Evolutionary conservation across 2,797 vertebrate genomes (phyloP), one percentile per base, ranked within the genome.

Genomic region (Tenualosa ilisha): DNA sequence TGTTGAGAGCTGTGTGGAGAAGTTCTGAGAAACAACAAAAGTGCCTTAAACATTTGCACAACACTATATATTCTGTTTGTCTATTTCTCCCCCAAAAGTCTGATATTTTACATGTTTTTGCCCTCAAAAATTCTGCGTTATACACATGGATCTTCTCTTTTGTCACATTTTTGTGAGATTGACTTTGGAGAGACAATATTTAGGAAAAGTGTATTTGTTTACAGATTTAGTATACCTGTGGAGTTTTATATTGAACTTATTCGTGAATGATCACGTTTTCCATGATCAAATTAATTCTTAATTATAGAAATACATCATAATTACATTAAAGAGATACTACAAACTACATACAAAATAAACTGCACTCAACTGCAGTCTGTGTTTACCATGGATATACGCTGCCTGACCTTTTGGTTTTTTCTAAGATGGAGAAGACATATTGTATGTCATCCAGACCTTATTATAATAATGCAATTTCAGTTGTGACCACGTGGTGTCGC

Each of bases 141-240:
- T 79, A 17, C 20, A 79, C 68, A 75, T 15, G 3, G 15, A 75
- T 40, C 20, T 20, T 43, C 24, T 65, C 37, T 79, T 43, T 79
- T 75, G 68, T 40, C 11, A 40, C 26, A 40, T 72, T 72, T 75
- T 17, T 7, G 72, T 79, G 72, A 7, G 68, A 40, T 75, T 75
- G 17, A 37, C 12, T 17, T 40, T 40, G 31, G 31, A 11, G 37
- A 79, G 37, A 20, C 31, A 22, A 9, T 79, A 43, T 79, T 7
- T 79, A 79, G 20, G 37, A 79, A 79, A 46, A 79, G 17, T 79
- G 72, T 46, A 22, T 22, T 79, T 79, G 72, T 79, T 79, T 79
- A 79, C 72, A 79, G 40, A 79, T 20, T 79, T 24, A 61, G 59
- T 24, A 61, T n/a, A 61, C n/a, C 20, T n/a, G 59, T 24, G 59